Evolutionary conservation across 2,113 vertebrate genomes (phyloP).

Genomic region (human (Homo sapiens)): DNA sequence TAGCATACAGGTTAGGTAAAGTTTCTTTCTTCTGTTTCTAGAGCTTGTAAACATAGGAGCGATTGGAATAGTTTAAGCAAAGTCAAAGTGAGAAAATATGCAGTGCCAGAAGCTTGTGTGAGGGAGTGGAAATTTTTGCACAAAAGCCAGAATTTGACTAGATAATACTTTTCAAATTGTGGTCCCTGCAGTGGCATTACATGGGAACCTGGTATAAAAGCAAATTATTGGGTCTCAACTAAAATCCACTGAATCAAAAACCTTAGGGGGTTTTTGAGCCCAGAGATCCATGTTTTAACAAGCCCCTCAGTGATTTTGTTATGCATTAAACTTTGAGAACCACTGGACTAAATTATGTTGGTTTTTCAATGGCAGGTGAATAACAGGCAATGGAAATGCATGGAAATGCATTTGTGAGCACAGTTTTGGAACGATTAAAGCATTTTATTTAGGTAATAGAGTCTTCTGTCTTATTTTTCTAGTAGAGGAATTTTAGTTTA

Average conservation of each 20-base stretch:
- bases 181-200: not conserved
- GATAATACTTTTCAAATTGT: not conserved
- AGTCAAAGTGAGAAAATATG: not conserved
- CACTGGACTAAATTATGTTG: not conserved
- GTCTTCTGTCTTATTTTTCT: slow-evolving; percentile 21
- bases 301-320: not conserved
- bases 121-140: not conserved
- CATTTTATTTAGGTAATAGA: not conserved
- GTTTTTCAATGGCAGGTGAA: not conserved
- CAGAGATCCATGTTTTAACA: not conserved
- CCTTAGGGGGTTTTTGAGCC: not conserved
- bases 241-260: not conserved
- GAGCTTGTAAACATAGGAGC: not conserved
- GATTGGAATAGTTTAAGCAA: not conserved
- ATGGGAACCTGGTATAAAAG: not conserved
- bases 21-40: not conserved
- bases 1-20: not conserved
- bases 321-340: not conserved
- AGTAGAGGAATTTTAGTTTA: not conserved
- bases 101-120: not conserved
- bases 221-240: not conserved
- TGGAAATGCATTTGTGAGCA: not conserved
- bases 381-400: not conserved
- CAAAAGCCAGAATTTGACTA: not conserved
- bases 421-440: not conserved